Conservation (phyloP, 2,797 vertebrate species). For the Psittacula echo region DNA sequence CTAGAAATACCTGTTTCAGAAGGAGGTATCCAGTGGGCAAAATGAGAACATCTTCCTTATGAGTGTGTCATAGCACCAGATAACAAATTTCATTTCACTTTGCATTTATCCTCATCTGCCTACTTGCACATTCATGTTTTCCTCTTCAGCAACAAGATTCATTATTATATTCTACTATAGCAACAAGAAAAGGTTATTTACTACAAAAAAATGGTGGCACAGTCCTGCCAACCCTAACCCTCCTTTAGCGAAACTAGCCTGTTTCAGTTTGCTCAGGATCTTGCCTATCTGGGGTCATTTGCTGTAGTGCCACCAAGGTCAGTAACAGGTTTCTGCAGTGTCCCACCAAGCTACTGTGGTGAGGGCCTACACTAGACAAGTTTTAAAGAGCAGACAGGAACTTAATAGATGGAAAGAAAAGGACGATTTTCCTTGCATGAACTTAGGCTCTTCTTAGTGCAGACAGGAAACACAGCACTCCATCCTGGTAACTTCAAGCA, state of each 20-base stretch:
- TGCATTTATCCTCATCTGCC: background rate
- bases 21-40: background rate
- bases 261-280: background rate
- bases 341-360: background rate
- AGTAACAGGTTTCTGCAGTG: background rate
- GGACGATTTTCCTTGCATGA: background rate
- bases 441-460: background rate
- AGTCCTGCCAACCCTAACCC: background rate
- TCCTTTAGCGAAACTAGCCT: background rate
- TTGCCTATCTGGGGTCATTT: background rate
- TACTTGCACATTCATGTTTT: background rate
- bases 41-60: background rate
- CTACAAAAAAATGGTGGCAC: background rate
- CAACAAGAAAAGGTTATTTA: background rate
- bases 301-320: background rate
- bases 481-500: background rate
- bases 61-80: background rate
- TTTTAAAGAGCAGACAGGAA: background rate
- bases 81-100: slow-evolving; percentile 4
- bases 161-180: background rate
- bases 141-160: background rate
- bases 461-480: background rate
- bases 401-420: background rate
- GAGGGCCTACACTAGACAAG: background rate
- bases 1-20: slow-evolving; percentile 6